These are phyloP conservation scores for Perca schrenkii DNA, from an alignment of 2,113 vertebrate species.

Conservation along the genomic window DNA sequence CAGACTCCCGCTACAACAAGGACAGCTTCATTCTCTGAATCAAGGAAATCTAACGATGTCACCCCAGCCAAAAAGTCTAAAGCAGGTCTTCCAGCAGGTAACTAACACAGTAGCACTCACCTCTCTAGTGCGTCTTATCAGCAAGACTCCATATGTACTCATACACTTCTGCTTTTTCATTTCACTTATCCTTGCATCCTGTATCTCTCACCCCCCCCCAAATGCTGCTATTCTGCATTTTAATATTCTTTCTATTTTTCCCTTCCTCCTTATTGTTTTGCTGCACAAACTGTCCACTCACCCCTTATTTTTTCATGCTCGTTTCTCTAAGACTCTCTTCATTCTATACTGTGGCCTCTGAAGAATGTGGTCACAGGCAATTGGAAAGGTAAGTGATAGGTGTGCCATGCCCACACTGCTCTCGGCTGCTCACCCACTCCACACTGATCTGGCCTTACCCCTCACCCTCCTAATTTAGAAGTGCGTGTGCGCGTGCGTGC, in stretches of 20 bases:
- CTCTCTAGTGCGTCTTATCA: slow-evolving; percentile 45
- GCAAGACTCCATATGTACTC: slow-evolving; percentile 43
- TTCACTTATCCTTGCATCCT: slow-evolving; percentile 37
- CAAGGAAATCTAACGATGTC: slow-evolving; percentile 82
- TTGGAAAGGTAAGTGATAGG: slow-evolving; percentile 78
- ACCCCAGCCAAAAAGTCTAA: slow-evolving; percentile 92
- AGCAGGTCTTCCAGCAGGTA: slow-evolving; percentile 89
- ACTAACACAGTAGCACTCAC: slow-evolving; percentile 32
- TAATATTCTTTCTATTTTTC: slow-evolving; percentile 25
- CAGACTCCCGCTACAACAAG: slow-evolving; percentile 93
- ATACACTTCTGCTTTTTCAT: slow-evolving; percentile 57
- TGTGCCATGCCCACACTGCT: slow-evolving; percentile 49
- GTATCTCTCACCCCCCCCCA: slow-evolving; percentile 5
- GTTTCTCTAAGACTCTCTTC: slow-evolving; percentile 77
- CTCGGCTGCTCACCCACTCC: slow-evolving; percentile 30
- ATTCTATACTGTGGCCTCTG: slow-evolving; percentile 81
- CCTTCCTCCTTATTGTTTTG: slow-evolving; percentile 34
- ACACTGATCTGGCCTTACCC: slow-evolving; percentile 22
- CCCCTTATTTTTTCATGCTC: slow-evolving; percentile 64
- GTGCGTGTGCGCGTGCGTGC: neutral
- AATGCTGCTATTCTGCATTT: slow-evolving; percentile 37
- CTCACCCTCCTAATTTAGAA: slow-evolving; percentile 1
- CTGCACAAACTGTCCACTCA: slow-evolving; percentile 58
- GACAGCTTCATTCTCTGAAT: slow-evolving; percentile 95
- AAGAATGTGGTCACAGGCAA: slow-evolving; percentile 78